These are phyloP conservation scores for Leucophenga varia DNA, from an alignment of 1,140 invertebrate species.

Conservation along the genomic window DNA sequence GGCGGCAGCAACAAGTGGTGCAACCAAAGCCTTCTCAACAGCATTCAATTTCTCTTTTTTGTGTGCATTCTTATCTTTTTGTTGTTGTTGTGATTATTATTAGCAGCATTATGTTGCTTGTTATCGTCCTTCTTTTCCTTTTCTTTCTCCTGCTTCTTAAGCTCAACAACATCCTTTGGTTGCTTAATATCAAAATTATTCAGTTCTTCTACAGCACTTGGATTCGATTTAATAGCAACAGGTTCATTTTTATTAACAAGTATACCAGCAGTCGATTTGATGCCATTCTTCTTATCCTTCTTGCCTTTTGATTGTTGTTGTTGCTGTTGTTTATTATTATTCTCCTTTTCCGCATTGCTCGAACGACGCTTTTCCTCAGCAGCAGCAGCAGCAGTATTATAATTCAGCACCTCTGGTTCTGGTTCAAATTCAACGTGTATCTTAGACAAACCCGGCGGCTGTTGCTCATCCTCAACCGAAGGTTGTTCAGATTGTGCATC, in stretches of 20 bases:
- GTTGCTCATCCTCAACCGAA: slow-evolving; percentile 34
- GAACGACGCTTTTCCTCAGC: slow-evolving; percentile 26
- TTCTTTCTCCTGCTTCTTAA: slow-evolving; percentile 56
- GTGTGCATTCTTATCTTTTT: slow-evolving; percentile 56
- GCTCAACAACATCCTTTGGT: slow-evolving; percentile 79
- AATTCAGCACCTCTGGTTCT: slow-evolving; percentile 45
- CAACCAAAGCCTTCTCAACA: slow-evolving; percentile 13
- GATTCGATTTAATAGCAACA: slow-evolving; percentile 50
- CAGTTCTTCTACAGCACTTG: slow-evolving; percentile 35
- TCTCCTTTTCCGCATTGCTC: slow-evolving; percentile 39
- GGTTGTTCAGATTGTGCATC: slow-evolving; percentile 47
- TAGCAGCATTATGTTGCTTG: slow-evolving; percentile 28
- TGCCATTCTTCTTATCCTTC: slow-evolving; percentile 55
- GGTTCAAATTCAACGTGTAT: slow-evolving; percentile 55
- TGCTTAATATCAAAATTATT: slow-evolving; percentile 79
- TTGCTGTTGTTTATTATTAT: slow-evolving; percentile 20
- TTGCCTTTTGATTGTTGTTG: slow-evolving; percentile 49
- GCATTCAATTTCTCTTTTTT: slow-evolving; percentile 34
- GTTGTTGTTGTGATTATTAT: slow-evolving; percentile 36
- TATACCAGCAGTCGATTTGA: slow-evolving; percentile 54
- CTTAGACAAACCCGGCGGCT: slow-evolving; percentile 42
- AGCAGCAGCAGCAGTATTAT: slow-evolving; percentile 12
- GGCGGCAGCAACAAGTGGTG: slow-evolving; percentile 16
- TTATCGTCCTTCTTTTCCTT: slow-evolving; percentile 44
- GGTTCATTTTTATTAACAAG: slow-evolving; percentile 67